Conservation (phyloP, 2,797 vertebrate genomes). For the Benthosema pterotum region DNA sequence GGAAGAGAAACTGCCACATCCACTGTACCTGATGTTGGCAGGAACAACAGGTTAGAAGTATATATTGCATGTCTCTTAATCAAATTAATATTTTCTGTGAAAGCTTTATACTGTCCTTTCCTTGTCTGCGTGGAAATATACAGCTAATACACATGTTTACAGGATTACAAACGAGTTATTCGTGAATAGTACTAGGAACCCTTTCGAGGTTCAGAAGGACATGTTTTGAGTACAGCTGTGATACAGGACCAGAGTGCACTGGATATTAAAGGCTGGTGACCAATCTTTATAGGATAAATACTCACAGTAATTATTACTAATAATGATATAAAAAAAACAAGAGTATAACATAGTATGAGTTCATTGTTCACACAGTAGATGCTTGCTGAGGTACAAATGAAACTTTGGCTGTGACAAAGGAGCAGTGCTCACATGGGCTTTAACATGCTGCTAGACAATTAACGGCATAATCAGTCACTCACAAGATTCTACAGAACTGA, state of each 20-base stretch:
- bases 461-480: no score
- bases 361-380: no score
- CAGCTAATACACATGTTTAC: not conserved
- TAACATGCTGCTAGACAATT: no score
- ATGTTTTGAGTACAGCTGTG: slow-evolving; percentile 3
- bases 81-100: not conserved
- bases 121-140: not conserved
- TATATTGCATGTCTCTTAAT: not conserved
- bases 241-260: slow-evolving; percentile 7
- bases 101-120: not conserved
- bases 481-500: no score
- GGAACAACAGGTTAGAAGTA: slow-evolving; percentile 65
- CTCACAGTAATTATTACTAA: no score
- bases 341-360: no score
- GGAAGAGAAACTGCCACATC: slow-evolving; percentile 39
- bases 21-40: slow-evolving; percentile 13
- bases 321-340: no score
- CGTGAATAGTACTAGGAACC: not conserved
- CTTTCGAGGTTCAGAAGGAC: not conserved
- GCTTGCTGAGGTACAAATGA: no score
- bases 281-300: no score
- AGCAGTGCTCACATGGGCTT: not conserved
- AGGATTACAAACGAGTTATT: not conserved
- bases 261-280: not conserved
- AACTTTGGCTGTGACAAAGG: no score